A percentile compares a stretch with the other conserved stretches of the same genome.
These are phyloP conservation scores for Vidua chalybeata DNA, from an alignment of 2,113 vertebrate species.

Conservation along the genomic window DNA sequence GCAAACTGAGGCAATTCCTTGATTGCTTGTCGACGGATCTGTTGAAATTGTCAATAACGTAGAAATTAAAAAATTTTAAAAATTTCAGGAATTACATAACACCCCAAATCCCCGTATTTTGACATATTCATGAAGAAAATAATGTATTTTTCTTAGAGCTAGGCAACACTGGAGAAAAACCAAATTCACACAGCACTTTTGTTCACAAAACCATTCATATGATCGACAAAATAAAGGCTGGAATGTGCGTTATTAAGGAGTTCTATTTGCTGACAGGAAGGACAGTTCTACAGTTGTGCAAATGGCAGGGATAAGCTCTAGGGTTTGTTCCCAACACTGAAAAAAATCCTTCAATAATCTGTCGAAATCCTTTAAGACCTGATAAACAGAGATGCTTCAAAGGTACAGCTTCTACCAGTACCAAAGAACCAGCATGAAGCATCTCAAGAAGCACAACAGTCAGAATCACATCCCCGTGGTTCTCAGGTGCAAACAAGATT, in stretches of 20 bases:
- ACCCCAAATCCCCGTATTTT: background rate
- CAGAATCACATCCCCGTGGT: background rate
- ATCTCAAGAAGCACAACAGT: background rate
- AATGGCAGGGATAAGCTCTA: background rate
- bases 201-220: background rate
- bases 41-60: background rate
- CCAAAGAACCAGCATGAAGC: background rate
- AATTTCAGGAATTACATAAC: background rate
- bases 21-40: slow-evolving; percentile 97
- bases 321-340: background rate
- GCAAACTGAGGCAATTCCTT: slow-evolving; percentile 97
- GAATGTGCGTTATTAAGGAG: background rate
- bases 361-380: background rate
- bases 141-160: background rate
- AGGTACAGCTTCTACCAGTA: background rate
- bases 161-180: background rate
- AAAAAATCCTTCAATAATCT: background rate
- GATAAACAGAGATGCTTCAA: background rate
- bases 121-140: background rate
- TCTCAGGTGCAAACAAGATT: background rate
- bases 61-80: background rate
- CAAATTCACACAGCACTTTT: background rate
- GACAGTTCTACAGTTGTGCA: background rate
- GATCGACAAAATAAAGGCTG: background rate
- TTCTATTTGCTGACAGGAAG: background rate